A percentile compares a stretch with the other conserved stretches of the same genome.
phyloP scores from a whole-genome alignment of 2,888 invertebrate species.

The Pachliopta kotzebuea region DNA sequence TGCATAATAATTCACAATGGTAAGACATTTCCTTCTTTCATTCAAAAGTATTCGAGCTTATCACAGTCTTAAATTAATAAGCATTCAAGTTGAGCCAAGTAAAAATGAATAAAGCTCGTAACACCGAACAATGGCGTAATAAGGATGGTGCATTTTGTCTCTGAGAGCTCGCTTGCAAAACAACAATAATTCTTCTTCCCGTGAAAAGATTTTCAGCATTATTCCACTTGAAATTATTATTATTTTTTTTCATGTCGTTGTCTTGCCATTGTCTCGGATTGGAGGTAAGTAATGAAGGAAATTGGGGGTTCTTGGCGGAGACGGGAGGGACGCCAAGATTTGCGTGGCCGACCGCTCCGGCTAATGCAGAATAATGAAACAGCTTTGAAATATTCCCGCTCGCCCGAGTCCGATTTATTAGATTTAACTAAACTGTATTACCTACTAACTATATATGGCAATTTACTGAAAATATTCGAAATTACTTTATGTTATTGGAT shows the following conservation, averaged over 20 bases:
- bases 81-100: constrained; percentile 80
- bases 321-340: constrained; percentile 69
- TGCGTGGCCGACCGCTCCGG: constrained; percentile 71
- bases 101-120: constrained; percentile 80
- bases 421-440: constrained; percentile 69
- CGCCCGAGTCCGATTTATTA: constrained; percentile 69
- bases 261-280: constrained; percentile 79
- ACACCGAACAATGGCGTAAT: constrained; percentile 78
- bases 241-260: constrained; percentile 74
- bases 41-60: constrained; percentile 79
- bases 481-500: neutral
- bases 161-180: constrained; percentile 79
- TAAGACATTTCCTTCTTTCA: constrained; percentile 72
- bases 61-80: constrained; percentile 80
- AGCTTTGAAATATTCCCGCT: constrained; percentile 65
- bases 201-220: constrained; percentile 80
- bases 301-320: constrained; percentile 72
- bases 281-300: constrained; percentile 80
- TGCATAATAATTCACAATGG: constrained; percentile 75
- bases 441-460: constrained; percentile 45
- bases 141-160: constrained; percentile 80
- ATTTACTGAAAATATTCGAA: neutral
- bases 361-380: constrained; percentile 78
- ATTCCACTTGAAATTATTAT: constrained; percentile 81
- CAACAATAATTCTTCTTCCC: constrained; percentile 78